Evolutionary conservation across 2,113 vertebrate species (phyloP).

Genomic region (Misgurnus mizolepis): DNA sequence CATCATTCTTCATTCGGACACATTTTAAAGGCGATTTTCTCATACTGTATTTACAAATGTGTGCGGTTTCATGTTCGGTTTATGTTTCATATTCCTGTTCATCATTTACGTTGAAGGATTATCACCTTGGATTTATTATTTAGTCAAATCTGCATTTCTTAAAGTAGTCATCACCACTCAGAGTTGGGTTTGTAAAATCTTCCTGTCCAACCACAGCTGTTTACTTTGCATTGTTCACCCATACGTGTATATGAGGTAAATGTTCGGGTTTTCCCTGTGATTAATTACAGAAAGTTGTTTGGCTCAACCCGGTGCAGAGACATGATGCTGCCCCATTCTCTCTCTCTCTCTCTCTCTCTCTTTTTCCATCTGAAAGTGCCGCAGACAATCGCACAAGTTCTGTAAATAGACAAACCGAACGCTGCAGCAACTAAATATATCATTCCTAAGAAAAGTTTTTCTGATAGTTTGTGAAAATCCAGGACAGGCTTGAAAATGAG

Average conservation of each 20-base stretch:
- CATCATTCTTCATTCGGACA: no score
- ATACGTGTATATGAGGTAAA: slow-evolving; percentile 29
- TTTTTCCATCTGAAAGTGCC: neutral
- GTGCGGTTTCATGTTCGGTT: no score
- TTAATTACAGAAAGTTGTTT: slow-evolving; percentile 35
- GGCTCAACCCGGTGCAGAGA: neutral
- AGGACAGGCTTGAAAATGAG: slow-evolving; percentile 30
- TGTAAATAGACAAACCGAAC: slow-evolving; percentile 31
- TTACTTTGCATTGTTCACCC: slow-evolving; percentile 7
- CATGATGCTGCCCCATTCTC: neutral
- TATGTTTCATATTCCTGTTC: no score
- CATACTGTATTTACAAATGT: no score
- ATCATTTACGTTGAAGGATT: no score
- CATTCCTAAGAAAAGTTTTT: slow-evolving; percentile 11
- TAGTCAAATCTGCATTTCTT: no score
- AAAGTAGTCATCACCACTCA: neutral
- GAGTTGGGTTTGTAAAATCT: neutral
- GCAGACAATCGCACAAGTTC: slow-evolving; percentile 29
- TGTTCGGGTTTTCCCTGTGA: slow-evolving; percentile 17
- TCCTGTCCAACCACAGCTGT: neutral
- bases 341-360: neutral
- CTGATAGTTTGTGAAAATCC: slow-evolving; percentile 41
- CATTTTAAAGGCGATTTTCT: no score
- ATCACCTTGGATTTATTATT: no score
- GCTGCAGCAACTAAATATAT: slow-evolving; percentile 40